Evolutionary conservation across 2,888 invertebrate species (phyloP), one percentile per base, ranked within the genome.

Genomic region (Ornithoptera alexandrae): DNA sequence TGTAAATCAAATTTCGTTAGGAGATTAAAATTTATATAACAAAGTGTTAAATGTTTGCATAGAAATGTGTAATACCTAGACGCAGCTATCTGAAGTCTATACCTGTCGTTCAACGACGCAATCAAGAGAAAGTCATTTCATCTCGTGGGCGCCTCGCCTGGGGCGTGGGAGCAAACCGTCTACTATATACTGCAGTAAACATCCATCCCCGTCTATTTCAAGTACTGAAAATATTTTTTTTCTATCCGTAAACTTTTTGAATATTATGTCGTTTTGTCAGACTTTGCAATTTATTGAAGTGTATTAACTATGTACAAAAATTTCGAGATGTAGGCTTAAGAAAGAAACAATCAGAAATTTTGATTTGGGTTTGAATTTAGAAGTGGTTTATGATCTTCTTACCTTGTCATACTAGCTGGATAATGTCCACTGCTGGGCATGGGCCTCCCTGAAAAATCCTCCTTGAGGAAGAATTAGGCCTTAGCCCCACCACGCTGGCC

Each of bases 51-150:
- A 53, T 53, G n/a, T n/a, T n/a, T n/a, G 18, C n/a, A n/a, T 18
- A 4, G n/a, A n/a, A 53, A 6, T n/a, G 53, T 53, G 6, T 18
- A 53, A 53, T 53, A 53, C 18, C 53, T 58, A 58, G n/a, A 18
- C 18, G 22, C 36, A 60, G 24, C 60, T 60, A 60, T 60, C 60
- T 60, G 6, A 64, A 65, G 42, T 15, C 22, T 59, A 46, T 58
- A 58, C 20, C 58, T 42, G 58, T 24, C 20, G 36, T 22, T 58
- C 65, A 65, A 65, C 58, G 62, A 68, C 36, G 62, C 62, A 30
- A 68, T 60, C 68, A 68, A 53, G 60, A 30, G 64, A 68, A 63
- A 64, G 64, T 59, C 68, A 69, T 61, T 60, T 61, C 64, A 24
- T 65, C 53, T 65, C 56, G 56, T 15, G 24, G 36, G 53, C 60